phyloP scores from a whole-genome alignment of 2,888 invertebrate species.

The Acronicta psi region DNA sequence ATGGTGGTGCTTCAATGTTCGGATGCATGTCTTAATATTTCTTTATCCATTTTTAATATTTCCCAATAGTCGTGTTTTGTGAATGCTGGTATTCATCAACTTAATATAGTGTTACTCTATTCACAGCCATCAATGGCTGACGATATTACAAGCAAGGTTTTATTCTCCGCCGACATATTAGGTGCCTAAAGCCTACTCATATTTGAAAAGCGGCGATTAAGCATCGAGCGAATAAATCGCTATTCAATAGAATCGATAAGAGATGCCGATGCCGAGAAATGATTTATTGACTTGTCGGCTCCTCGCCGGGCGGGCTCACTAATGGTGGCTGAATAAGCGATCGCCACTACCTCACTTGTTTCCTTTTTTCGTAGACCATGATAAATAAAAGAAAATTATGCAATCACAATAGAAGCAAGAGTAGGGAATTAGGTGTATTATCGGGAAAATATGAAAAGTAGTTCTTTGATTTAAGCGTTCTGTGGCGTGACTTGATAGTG shows the following conservation, averaged over 20 bases:
- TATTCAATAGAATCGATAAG: constrained; percentile 82
- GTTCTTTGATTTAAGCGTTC: no score
- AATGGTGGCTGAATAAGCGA: constrained; percentile 70
- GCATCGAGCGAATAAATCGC: constrained; percentile 73
- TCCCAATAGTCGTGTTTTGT: not conserved
- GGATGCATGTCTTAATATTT: no score
- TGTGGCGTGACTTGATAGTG: no score
- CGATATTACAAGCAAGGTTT: constrained; percentile 46
- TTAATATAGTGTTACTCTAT: not conserved
- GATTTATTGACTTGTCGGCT: constrained; percentile 83
- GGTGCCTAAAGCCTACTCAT: constrained; percentile 68
- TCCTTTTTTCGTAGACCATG: constrained; percentile 62
- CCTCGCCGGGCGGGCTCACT: constrained; percentile 60
- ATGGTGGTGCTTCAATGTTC: constrained; percentile 3
- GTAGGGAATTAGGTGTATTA: constrained; percentile 56
- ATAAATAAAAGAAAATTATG: constrained; percentile 69
- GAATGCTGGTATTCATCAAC: not conserved
- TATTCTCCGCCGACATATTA: constrained; percentile 65
- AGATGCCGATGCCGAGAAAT: constrained; percentile 79
- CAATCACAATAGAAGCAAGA: constrained; percentile 59
- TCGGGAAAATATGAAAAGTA: constrained; percentile 41
- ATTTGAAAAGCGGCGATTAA: constrained; percentile 74
- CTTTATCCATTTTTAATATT: constrained; percentile 10
- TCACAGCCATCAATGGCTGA: constrained; percentile 4
- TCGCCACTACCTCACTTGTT: constrained; percentile 64